phyloP scores from a whole-genome alignment of 1,140 invertebrate species.

The Caenorhabditis inopinata region DNA sequence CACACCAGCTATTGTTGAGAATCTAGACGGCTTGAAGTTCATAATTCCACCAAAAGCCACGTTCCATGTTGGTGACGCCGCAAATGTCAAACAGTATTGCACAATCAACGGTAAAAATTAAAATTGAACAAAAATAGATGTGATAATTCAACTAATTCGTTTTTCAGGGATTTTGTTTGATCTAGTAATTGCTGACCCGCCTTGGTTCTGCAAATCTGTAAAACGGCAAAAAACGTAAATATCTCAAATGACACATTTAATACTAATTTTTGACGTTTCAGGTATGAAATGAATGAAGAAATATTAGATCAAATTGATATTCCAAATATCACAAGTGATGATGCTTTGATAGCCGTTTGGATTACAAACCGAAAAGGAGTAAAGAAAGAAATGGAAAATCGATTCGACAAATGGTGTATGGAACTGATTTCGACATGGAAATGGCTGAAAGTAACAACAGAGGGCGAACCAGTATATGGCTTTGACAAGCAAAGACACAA shows the following conservation, averaged over 20 bases:
- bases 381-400: constrained; percentile 74
- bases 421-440: constrained; percentile 76
- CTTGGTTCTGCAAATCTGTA: constrained; percentile 82
- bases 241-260: background rate
- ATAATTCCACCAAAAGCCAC: constrained; percentile 37
- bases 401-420: constrained; percentile 76
- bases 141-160: background rate
- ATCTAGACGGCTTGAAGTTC: background rate
- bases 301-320: constrained; percentile 34
- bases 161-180: constrained; percentile 72
- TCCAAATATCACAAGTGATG: background rate
- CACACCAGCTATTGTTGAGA: background rate
- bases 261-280: constrained; percentile 38
- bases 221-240: constrained; percentile 74
- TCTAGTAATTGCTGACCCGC: constrained; percentile 83
- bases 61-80: constrained; percentile 44
- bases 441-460: constrained; percentile 83
- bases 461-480: constrained; percentile 74
- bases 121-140: background rate
- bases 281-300: constrained; percentile 49
- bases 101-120: constrained; percentile 9
- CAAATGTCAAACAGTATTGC: background rate
- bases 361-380: constrained; percentile 50
- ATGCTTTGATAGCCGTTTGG: constrained; percentile 53
- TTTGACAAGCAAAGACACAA: constrained; percentile 74